phyloP scores from a whole-genome alignment of 2,113 vertebrate genomes.

The Neogale vison region DNA sequence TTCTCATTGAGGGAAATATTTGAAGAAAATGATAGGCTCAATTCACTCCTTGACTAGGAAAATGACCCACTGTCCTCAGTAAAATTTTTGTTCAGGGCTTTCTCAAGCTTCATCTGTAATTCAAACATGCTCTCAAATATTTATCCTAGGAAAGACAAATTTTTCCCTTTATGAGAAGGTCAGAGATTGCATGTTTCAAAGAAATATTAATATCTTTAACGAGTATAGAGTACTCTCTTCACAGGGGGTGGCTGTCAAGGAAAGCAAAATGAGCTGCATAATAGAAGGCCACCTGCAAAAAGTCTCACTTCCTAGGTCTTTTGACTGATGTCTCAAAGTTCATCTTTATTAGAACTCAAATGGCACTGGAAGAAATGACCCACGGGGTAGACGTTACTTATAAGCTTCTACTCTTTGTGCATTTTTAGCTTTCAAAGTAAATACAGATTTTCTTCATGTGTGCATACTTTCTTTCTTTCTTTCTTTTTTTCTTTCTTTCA shows the following conservation, averaged over 20 bases:
- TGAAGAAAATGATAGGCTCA: slow-evolving; percentile 5
- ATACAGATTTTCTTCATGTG: neutral
- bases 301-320: neutral
- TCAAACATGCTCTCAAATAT: slow-evolving; percentile 58
- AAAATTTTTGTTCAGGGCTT: neutral
- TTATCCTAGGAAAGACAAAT: slow-evolving; percentile 14
- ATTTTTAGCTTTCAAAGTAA: neutral
- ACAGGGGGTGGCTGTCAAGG: neutral
- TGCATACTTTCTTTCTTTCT: neutral
- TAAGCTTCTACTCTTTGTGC: neutral
- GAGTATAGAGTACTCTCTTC: neutral
- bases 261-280: neutral
- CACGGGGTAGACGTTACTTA: neutral
- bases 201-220: slow-evolving; percentile 15
- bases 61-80: neutral
- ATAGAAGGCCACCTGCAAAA: neutral
- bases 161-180: neutral
- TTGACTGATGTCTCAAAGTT: neutral
- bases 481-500: neutral
- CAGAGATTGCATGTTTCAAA: neutral
- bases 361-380: neutral
- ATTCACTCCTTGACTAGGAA: neutral
- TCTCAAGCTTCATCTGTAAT: slow-evolving; percentile 43
- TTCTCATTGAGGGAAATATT: neutral
- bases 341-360: neutral